Percentiles rank a stretch among this genome's conserved stretches.
These are phyloP conservation scores for Agrotis ipsilon DNA, from an alignment of 2,888 invertebrate genomes.

Conservation along the genomic window DNA sequence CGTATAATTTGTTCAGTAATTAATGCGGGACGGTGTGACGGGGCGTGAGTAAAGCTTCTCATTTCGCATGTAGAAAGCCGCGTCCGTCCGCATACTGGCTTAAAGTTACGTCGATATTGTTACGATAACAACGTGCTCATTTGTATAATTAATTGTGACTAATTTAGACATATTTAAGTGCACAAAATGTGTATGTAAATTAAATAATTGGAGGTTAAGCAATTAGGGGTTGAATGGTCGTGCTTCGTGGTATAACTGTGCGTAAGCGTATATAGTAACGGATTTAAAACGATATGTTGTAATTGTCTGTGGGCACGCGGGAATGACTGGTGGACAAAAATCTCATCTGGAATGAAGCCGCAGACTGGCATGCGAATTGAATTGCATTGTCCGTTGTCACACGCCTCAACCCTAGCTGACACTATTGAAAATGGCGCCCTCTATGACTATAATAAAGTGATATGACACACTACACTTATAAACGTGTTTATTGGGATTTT, in stretches of 20 bases:
- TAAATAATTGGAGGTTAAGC: slow-evolving; percentile 64
- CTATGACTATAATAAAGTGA: slow-evolving; percentile 17
- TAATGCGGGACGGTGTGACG: slow-evolving; percentile 86
- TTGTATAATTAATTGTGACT: slow-evolving; percentile 86
- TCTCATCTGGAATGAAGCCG: slow-evolving; percentile 77
- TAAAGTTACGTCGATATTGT: slow-evolving; percentile 80
- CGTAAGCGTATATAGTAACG: slow-evolving; percentile 55
- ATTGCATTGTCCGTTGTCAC: slow-evolving; percentile 80
- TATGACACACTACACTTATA: slow-evolving; percentile 4
- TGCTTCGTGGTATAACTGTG: slow-evolving; percentile 30
- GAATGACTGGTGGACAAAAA: slow-evolving; percentile 73
- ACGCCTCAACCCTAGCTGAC: slow-evolving; percentile 44
- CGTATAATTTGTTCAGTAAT: slow-evolving; percentile 88
- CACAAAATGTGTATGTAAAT: slow-evolving; percentile 72
- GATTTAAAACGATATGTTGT: slow-evolving; percentile 55
- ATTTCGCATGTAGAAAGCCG: slow-evolving; percentile 84
- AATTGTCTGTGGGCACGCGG: slow-evolving; percentile 60
- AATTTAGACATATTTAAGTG: slow-evolving; percentile 81
- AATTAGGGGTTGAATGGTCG: slow-evolving; percentile 50
- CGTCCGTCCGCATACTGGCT: slow-evolving; percentile 80
- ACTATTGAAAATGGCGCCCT: slow-evolving; percentile 16
- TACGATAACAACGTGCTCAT: slow-evolving; percentile 80
- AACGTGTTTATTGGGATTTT: background rate
- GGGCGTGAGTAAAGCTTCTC: slow-evolving; percentile 87
- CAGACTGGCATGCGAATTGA: slow-evolving; percentile 78